These are phyloP conservation scores for Troides helena DNA, from an alignment of 2,888 invertebrate species.

Conservation along the genomic window DNA sequence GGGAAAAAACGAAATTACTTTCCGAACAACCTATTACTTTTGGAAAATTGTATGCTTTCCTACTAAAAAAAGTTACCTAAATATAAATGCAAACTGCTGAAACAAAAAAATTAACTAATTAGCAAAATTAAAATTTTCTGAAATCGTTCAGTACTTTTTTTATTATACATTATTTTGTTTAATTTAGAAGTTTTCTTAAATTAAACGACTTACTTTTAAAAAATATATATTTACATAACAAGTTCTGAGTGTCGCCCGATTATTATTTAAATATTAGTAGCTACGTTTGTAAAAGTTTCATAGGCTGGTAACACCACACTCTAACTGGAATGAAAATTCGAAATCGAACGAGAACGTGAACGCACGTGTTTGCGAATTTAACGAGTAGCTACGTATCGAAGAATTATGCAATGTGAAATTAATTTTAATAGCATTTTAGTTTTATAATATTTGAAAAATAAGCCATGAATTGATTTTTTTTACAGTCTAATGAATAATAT, in stretches of 20 bases:
- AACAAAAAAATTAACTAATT: no score
- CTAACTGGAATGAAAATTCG: constrained; percentile 12
- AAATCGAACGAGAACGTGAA: constrained; percentile 22
- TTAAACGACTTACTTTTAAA: background rate
- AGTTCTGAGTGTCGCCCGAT: background rate
- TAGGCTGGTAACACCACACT: constrained; percentile 9
- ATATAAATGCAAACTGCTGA: no score
- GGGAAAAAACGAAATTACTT: no score
- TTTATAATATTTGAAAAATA: constrained; percentile 25
- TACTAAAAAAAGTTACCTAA: no score
- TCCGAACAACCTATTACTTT: no score
- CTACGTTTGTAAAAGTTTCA: background rate
- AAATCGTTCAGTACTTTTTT: no score
- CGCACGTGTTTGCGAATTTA: constrained; percentile 20
- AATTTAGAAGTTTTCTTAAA: background rate
- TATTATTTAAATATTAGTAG: background rate
- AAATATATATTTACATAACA: no score
- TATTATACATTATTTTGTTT: no score
- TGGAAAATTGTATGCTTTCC: no score
- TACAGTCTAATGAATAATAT: background rate
- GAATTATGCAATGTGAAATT: constrained; percentile 33
- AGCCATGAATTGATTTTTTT: background rate
- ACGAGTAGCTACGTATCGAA: constrained; percentile 15
- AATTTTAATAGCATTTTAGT: constrained; percentile 16
- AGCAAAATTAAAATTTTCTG: no score